These are phyloP conservation scores for Hemaris fuciformis DNA, from an alignment of 2,888 invertebrate genomes.

Conservation along the genomic window DNA sequence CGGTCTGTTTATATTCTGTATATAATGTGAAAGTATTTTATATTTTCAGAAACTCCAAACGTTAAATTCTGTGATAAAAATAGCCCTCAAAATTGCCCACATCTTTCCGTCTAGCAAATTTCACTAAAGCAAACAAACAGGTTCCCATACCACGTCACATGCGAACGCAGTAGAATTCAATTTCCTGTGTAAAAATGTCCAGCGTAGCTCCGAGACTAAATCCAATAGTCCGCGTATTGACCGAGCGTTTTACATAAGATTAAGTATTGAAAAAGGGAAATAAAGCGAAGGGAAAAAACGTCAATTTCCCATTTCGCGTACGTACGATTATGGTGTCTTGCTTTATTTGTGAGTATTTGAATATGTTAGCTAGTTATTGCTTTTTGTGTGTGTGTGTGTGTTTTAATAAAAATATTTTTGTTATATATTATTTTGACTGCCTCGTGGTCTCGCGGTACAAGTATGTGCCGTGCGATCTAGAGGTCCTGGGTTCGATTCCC, in stretches of 20 bases:
- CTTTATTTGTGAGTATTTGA: not conserved
- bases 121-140: conserved; percentile 24
- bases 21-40: no score
- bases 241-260: conserved; percentile 46
- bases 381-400: no score
- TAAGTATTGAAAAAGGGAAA: conserved; percentile 23
- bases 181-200: conserved; percentile 61
- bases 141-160: conserved; percentile 20
- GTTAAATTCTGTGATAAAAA: not conserved
- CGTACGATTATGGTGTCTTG: conserved; percentile 7
- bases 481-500: no score
- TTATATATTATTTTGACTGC: no score
- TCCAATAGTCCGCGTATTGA: conserved; percentile 48
- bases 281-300: conserved; percentile 24
- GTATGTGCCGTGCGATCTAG: no score
- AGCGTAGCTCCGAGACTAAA: conserved; percentile 40
- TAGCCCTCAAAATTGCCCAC: not conserved
- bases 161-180: conserved; percentile 55
- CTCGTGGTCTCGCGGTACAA: no score
- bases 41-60: no score
- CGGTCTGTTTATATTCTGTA: no score
- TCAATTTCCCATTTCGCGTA: conserved; percentile 15
- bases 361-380: conserved; percentile 15
- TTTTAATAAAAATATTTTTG: no score
- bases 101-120: conserved; percentile 11